Base-by-base conservation (phyloP, 92 coral and sea anemone genomes). In the Desmophyllum pertusum region DNA sequence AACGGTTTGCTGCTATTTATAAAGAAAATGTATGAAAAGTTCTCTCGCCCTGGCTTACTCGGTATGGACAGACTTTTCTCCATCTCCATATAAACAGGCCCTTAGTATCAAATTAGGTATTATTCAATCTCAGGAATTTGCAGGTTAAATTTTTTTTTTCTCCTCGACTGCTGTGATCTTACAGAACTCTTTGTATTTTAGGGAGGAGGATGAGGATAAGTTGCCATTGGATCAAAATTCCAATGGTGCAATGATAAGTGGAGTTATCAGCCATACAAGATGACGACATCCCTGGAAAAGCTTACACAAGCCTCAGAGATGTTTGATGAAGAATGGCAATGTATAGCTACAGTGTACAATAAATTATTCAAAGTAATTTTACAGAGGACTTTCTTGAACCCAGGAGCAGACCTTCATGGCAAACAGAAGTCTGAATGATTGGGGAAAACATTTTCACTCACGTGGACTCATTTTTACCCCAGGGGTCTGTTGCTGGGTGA, bases 201-300 rank as follows among this genome's bases (percentile, higher is more conserved):
- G 89, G 93, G 95, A 37, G 93, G 95, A 37, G 95, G 98, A 92
- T 94, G 98, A 94, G 98, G 98, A 65, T 94, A 82, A 41, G 4
- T 70, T 82, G 19, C 53, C 46, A 39, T 25, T 53, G 53, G 48
- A 41, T 31, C 15, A 30, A 82, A 42, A 18, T 69, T 69, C 70
- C 80, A 80, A 18, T 48, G 52, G 25, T 66, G 6, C 75, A 68
- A 39, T n/a, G n/a, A n/a, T 33, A 45, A 29, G 15, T 25, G 21
- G 15, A 21, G 21, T 8, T 35, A 10, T 64, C 2, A 15, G 70
- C 70, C 86, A 57, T 31, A 57, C 43, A 10, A 82, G 70, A 84
- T 84, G 87, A 84, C 65, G 21, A 43, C 81, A 59, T 62, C 83
- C 66, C 83, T 76, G 81, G 17, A 84, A 76, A 84, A 63, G 81